Conservation (phyloP, 2,888 invertebrate species). For the Aromia moschata region DNA sequence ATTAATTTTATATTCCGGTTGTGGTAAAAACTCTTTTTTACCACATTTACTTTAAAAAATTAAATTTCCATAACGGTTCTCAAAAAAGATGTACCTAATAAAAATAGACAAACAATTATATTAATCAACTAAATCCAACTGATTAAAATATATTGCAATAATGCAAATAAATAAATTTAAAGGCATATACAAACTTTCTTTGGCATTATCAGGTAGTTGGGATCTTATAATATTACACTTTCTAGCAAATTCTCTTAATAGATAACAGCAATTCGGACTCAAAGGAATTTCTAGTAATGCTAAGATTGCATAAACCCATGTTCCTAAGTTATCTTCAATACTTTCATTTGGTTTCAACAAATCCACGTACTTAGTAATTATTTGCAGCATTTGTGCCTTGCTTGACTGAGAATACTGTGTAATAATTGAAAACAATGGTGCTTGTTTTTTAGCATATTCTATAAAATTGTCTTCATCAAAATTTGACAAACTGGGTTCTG, state of each 20-base stretch:
- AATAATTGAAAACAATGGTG: conserved; percentile 50
- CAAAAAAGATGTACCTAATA: too few species aligned
- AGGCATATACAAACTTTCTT: conserved; percentile 63
- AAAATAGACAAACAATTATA: neutral
- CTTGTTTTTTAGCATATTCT: conserved; percentile 36
- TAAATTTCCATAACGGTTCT: too few species aligned
- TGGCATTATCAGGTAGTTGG: conserved; percentile 54
- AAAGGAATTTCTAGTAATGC: conserved; percentile 70
- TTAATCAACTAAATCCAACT: conserved; percentile 75
- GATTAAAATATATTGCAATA: conserved; percentile 77
- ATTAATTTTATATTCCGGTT: too few species aligned
- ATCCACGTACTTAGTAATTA: conserved; percentile 47
- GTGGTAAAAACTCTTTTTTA: too few species aligned
- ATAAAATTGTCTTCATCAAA: conserved; percentile 41
- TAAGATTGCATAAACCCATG: conserved; percentile 72
- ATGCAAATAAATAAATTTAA: conserved; percentile 80
- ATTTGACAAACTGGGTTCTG: conserved; percentile 33
- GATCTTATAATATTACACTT: conserved; percentile 62
- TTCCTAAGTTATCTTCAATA: conserved; percentile 65
- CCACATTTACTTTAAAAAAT: too few species aligned
- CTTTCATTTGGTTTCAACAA: conserved; percentile 48
- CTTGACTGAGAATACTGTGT: conserved; percentile 45
- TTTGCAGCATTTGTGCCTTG: conserved; percentile 51
- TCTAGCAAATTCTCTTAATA: conserved; percentile 68
- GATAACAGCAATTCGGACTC: conserved; percentile 69